Evolutionary conservation across 1,140 invertebrate species (phyloP).

Genomic region (Aricia agestis): DNA sequence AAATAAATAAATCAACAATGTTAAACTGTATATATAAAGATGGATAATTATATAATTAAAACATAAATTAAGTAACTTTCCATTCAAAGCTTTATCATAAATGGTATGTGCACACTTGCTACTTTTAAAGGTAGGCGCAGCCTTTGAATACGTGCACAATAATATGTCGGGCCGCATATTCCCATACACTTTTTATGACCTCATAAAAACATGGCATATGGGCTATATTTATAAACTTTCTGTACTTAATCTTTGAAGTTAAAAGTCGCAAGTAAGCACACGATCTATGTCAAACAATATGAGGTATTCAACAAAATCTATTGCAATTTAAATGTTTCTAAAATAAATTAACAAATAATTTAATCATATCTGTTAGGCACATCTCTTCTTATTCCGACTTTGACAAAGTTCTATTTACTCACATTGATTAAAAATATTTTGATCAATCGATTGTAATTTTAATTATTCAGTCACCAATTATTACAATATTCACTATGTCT

Average conservation of each 20-base stretch:
- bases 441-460: not conserved
- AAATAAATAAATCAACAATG: slow-evolving; percentile 5
- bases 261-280: not conserved
- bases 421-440: not conserved
- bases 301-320: not conserved
- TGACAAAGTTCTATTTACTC: not conserved
- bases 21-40: slow-evolving; percentile 40
- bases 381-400: slow-evolving; percentile 17
- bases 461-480: no score
- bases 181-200: no score
- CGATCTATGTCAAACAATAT: not conserved
- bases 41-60: slow-evolving; percentile 27
- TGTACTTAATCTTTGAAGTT: not conserved
- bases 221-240: no score
- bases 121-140: not conserved
- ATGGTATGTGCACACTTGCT: not conserved
- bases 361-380: slow-evolving; percentile 28
- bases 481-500: no score
- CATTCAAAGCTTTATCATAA: slow-evolving; percentile 18
- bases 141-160: no score
- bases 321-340: not conserved
- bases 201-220: no score
- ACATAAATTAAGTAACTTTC: slow-evolving; percentile 35
- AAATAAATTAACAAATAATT: slow-evolving; percentile 25
- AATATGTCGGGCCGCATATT: no score